Percentiles rank a stretch among this genome's conserved stretches.
Evolutionary conservation across 1,140 invertebrate genomes (phyloP).

Genomic region (Tetraneura akinire): DNA sequence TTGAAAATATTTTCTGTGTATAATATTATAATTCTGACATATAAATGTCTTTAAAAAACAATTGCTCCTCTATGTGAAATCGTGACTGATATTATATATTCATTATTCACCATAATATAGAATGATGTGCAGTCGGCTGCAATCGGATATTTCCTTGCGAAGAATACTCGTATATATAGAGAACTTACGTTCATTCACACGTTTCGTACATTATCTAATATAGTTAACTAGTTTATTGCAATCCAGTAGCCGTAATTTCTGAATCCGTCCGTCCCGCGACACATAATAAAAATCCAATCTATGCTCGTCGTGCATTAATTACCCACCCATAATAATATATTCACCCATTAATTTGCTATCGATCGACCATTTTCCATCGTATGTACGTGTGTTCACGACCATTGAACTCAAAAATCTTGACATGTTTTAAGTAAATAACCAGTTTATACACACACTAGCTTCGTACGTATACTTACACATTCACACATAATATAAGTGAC

Average conservation of each 20-base stretch:
- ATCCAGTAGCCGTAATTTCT: constrained; percentile 41
- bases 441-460: constrained; percentile 24
- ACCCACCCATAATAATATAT: constrained; percentile 44
- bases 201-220: constrained; percentile 32
- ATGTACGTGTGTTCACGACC: constrained; percentile 38
- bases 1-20: not conserved
- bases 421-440: constrained; percentile 49
- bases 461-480: not conserved
- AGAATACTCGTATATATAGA: too few relatives aligned
- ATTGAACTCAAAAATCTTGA: constrained; percentile 47
- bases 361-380: constrained; percentile 28
- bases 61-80: not conserved
- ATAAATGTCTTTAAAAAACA: not conserved
- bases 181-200: constrained; percentile 28
- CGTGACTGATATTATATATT: not conserved
- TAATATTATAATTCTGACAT: not conserved
- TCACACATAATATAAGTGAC: constrained; percentile 9
- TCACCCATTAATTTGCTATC: constrained; percentile 48
- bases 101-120: too few relatives aligned
- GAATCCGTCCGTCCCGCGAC: constrained; percentile 20
- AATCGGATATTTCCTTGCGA: not conserved
- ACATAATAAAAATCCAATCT: constrained; percentile 50
- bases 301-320: constrained; percentile 33
- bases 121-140: too few relatives aligned
- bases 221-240: constrained; percentile 43